Evolutionary conservation across 2,113 vertebrate genomes (phyloP).

Genomic region (Charadrius vociferus): DNA sequence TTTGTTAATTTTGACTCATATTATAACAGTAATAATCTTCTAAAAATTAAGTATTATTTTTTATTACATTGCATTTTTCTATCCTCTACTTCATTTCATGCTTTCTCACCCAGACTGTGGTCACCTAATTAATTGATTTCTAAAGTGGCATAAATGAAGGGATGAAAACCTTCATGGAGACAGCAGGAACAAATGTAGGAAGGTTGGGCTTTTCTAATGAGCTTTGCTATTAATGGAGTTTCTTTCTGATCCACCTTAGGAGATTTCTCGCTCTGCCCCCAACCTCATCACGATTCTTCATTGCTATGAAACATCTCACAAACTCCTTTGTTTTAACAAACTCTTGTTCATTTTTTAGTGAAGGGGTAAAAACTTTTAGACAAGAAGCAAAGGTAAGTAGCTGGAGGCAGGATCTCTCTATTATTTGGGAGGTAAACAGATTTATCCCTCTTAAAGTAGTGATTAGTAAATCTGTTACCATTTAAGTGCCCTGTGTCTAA

Average conservation of each 20-base stretch:
- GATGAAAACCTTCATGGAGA: background rate
- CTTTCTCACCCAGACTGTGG: background rate
- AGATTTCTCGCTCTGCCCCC: background rate
- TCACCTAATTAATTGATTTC: background rate
- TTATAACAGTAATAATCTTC: background rate
- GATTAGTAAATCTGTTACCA: background rate
- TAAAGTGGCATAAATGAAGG: background rate
- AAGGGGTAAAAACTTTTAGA: background rate
- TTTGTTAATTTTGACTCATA: background rate
- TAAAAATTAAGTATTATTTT: background rate
- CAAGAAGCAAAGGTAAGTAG: background rate
- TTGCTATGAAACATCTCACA: background rate
- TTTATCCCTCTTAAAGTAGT: background rate
- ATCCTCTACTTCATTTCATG: background rate
- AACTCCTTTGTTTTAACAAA: background rate
- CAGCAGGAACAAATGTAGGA: background rate
- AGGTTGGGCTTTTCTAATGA: background rate
- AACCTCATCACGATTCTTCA: background rate
- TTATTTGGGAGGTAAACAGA: slow-evolving; percentile 24
- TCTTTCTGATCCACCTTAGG: background rate
- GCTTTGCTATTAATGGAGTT: background rate
- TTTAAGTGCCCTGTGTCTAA: background rate
- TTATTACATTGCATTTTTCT: background rate
- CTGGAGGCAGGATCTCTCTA: background rate
- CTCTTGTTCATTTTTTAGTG: background rate